Conservation (phyloP, 1,140 invertebrate species). For the Platorchestia sp. region DNA sequence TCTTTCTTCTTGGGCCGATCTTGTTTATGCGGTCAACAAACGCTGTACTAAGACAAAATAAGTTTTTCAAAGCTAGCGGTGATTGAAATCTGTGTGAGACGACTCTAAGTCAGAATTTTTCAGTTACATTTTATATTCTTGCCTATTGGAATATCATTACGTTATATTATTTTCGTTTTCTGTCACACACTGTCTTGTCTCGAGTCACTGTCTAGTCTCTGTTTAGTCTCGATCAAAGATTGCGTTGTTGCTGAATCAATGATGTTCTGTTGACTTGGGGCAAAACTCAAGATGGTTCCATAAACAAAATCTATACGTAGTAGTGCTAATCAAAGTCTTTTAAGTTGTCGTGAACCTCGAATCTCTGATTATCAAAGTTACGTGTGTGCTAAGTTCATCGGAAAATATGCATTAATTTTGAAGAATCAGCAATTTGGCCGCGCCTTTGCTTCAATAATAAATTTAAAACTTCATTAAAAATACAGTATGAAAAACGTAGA, state of each 20-base stretch:
- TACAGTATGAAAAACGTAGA: background rate
- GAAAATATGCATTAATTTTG: background rate
- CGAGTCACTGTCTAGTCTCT: too few relatives aligned
- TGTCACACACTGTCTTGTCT: too few relatives aligned
- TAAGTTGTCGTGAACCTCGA: background rate
- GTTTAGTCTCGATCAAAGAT: background rate
- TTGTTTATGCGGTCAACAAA: background rate
- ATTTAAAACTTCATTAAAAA: background rate
- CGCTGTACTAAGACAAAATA: background rate
- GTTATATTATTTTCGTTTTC: too few relatives aligned
- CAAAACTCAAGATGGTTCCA: background rate
- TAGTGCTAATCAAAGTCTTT: background rate
- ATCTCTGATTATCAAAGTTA: background rate
- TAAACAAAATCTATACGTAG: background rate
- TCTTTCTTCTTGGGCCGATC: background rate
- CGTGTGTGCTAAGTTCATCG: background rate
- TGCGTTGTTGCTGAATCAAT: background rate
- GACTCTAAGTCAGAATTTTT: background rate
- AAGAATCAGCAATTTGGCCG: background rate
- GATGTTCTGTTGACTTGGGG: background rate
- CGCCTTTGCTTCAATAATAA: background rate
- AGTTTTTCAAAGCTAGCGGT: background rate
- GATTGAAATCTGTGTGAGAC: background rate
- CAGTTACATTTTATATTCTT: background rate
- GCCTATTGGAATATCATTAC: too few relatives aligned